Base-by-base conservation (phyloP, 2,797 vertebrate genomes). In the Spondyliosoma cantharus region DNA sequence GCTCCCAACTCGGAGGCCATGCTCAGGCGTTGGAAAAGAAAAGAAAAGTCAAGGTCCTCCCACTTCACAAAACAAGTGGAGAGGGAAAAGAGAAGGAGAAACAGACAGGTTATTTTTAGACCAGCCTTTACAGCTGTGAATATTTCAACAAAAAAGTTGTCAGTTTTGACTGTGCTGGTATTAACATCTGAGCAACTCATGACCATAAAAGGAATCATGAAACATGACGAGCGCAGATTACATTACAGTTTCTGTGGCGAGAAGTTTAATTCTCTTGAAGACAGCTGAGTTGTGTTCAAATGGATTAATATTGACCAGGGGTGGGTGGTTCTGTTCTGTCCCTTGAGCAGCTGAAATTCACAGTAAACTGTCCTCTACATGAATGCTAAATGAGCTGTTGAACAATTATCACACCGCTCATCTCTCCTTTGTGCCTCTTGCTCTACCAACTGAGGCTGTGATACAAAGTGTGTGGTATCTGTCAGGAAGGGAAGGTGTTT, bases 81-180 rank as follows among this genome's bases (percentile, higher is more conserved):
- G 43, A 73, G 77, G 37, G 67, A 54, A 22, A 59, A 61, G 60
- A 13, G 24, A 20, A 43, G 42, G 49, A 67, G 62, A 65, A 84
- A 82, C 42, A 80, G 59, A 78, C 4, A 62, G 48, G 80, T 45
- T 93, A 91, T 93, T 94, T 95, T 93, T 93, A 91, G 91, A 86
- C 1, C 43, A 24, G 67, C 63, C 71, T 68, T 73, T 72, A 80
- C 80, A 77, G 84, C 90, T 87, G 80, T 77, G 65, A 89, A 76
- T 78, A 27, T 88, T 91, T 90, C 67, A 70, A 71, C 59, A 22
- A 45, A 37, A 72, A 80, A 71, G 62, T 58, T 66, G 68, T 50
- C 72, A 68, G 66, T 75, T 76, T 71, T 13, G 74, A 82, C 63
- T 71, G 19, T 2, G 22, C 29, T 50, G 53, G 24, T 29, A 45